These are phyloP conservation scores for Oligia latruncula DNA, from an alignment of 2,888 invertebrate species.

Conservation along the genomic window DNA sequence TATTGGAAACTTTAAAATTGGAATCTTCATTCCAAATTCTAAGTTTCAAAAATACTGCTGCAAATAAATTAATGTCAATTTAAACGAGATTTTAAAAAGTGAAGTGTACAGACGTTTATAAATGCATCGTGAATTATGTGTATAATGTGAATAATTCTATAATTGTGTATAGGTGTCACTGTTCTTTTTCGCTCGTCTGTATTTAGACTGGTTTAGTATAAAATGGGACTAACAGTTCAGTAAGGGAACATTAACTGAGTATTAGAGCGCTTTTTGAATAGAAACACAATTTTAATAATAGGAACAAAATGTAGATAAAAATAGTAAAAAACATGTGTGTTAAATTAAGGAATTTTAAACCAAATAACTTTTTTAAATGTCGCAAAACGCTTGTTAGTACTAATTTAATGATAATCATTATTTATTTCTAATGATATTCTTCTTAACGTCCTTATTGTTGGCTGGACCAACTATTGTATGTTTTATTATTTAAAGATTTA, in stretches of 20 bases:
- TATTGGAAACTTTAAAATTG: constrained; percentile 59
- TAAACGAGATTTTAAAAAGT: constrained; percentile 65
- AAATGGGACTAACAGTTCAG: constrained; percentile 62
- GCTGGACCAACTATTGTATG: constrained; percentile 74
- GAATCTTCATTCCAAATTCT: constrained; percentile 56
- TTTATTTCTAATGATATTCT: constrained; percentile 68
- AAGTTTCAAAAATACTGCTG: constrained; percentile 50
- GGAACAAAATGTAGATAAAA: constrained; percentile 72
- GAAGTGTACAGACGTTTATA: constrained; percentile 67
- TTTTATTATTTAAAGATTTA: constrained; percentile 59
- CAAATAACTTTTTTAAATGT: constrained; percentile 69
- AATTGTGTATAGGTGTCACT: constrained; percentile 67
- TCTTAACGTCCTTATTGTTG: constrained; percentile 69
- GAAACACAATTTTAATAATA: constrained; percentile 69
- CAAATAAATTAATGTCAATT: constrained; percentile 70
- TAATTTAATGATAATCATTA: constrained; percentile 64
- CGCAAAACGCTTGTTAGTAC: constrained; percentile 69
- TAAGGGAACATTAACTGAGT: constrained; percentile 70
- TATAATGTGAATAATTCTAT: constrained; percentile 75
- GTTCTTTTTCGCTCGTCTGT: constrained; percentile 67
- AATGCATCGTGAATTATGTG: constrained; percentile 71
- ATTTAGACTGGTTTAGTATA: constrained; percentile 64
- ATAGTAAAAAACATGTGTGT: constrained; percentile 73
- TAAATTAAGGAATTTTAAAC: constrained; percentile 68
- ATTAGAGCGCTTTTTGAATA: constrained; percentile 72